Conservation (phyloP, 2,888 invertebrate species). For the Neoaliturus tenellus region DNA sequence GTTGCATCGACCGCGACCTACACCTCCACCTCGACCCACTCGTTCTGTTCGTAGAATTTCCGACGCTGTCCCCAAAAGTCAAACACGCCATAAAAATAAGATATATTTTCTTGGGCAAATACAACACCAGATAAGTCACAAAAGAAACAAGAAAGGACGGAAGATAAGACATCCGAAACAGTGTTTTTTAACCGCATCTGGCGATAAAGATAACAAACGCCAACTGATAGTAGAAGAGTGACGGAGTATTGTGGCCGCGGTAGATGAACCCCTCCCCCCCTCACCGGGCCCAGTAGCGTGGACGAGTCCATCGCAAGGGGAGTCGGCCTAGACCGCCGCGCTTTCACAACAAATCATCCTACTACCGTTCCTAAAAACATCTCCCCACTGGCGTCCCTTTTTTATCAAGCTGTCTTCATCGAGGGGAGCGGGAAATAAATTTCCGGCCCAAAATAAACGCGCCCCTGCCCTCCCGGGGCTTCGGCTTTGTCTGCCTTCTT, state of each 20-base stretch:
- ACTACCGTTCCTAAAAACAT: conserved; percentile 42
- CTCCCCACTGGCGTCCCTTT: background rate
- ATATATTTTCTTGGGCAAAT: too few species aligned
- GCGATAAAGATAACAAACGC: background rate
- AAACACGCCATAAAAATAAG: too few species aligned
- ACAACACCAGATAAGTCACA: background rate
- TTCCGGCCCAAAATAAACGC: conserved; percentile 48
- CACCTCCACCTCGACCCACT: too few species aligned
- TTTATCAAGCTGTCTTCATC: conserved; percentile 40
- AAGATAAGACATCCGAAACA: background rate
- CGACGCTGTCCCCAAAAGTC: too few species aligned
- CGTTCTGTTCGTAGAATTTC: too few species aligned
- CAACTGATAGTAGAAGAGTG: background rate
- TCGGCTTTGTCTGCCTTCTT: conserved; percentile 3
- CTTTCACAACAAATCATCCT: conserved; percentile 24
- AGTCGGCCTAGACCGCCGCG: background rate
- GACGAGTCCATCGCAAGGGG: conserved; percentile 41
- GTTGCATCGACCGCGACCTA: too few species aligned
- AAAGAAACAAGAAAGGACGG: background rate
- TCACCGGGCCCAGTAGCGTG: background rate
- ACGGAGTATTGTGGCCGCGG: background rate
- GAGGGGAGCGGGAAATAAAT: conserved; percentile 36
- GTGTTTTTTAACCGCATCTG: background rate
- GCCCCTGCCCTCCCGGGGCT: conserved; percentile 11
- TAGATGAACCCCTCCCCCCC: conserved; percentile 17